phyloP scores from a whole-genome alignment of 1,140 invertebrate genomes.

The Hyles vespertilio region DNA sequence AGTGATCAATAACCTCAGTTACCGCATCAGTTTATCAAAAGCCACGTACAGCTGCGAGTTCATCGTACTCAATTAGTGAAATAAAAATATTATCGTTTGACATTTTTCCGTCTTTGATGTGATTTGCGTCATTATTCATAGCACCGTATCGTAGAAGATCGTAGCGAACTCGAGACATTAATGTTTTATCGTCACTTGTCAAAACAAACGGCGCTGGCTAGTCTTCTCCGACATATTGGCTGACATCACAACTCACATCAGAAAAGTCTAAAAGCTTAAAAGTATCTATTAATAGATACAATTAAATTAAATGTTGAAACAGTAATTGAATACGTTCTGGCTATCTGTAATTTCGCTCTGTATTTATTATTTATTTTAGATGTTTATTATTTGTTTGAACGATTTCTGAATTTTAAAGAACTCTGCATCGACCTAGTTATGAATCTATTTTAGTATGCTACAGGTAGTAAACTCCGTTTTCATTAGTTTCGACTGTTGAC shows the following conservation, averaged over 20 bases:
- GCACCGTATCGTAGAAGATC: neutral
- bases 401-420: conserved; percentile 5
- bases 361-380: too few species aligned
- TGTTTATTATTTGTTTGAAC: too few species aligned
- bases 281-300: too few species aligned
- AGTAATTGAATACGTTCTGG: too few species aligned
- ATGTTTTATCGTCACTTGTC: conserved; percentile 17
- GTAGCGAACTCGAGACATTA: conserved; percentile 6
- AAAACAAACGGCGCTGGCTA: conserved; percentile 5
- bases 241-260: conserved; percentile 4
- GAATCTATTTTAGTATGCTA: conserved; percentile 22
- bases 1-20: too few species aligned
- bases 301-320: too few species aligned
- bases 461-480: conserved; percentile 36
- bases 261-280: too few species aligned
- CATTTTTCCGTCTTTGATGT: conserved; percentile 38
- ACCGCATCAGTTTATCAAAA: neutral
- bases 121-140: conserved; percentile 17
- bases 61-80: conserved; percentile 33
- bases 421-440: conserved; percentile 26
- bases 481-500: conserved; percentile 35
- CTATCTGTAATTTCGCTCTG: too few species aligned
- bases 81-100: conserved; percentile 46
- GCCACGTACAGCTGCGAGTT: conserved; percentile 23
- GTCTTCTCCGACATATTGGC: neutral